Evolutionary conservation across 2,888 invertebrate genomes (phyloP), one percentile per base, ranked within the genome.

Genomic region (Molorchus minor): DNA sequence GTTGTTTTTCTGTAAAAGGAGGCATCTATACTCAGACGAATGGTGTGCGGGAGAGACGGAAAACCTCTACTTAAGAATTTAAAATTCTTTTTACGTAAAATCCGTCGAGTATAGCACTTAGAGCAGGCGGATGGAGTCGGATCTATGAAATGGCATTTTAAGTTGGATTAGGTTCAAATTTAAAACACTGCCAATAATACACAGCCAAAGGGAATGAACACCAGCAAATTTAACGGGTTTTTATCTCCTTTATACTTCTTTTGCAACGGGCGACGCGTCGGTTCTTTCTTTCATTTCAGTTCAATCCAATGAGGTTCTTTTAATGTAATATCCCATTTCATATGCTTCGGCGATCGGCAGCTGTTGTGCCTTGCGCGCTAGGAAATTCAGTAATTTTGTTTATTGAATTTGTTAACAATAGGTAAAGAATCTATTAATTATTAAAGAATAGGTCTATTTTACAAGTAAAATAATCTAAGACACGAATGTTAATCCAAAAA

Each of bases 81-180:
- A 80, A 81, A 81, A 81, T 80, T 81, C 80, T 79, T 80, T n/a
- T 80, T 80, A 77, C 75, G 79, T 76, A 75, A 81, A 81, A 81
- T 79, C 81, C 80, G 74, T 71, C 74, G 77, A 78, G 77, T 79
- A 75, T 78, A 77, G 79, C 79, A 79, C 78, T 78, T 78, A 78
- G 75, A 71, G 75, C 65, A 64, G 59, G 59, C 61, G 70, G 71
- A 70, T 74, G 76, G 73, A 75, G 77, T 72, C 75, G 80, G 80
- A 80, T 80, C 79, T 80, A 79, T 80, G 79, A 81, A 81, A 81
- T 81, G 81, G 80, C 80, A 81, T 81, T 81, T 81, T 81, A 81
- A 81, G 81, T 81, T 81, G 80, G 81, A 81, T 81, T 81, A 80
- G 79, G 78, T 80, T 80, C 79, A 78, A 79, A 80, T 81, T 80